Evolutionary conservation across 2,113 vertebrate genomes (phyloP), one percentile per base, ranked within the genome.

Genomic region (Lampris megalopsis): DNA sequence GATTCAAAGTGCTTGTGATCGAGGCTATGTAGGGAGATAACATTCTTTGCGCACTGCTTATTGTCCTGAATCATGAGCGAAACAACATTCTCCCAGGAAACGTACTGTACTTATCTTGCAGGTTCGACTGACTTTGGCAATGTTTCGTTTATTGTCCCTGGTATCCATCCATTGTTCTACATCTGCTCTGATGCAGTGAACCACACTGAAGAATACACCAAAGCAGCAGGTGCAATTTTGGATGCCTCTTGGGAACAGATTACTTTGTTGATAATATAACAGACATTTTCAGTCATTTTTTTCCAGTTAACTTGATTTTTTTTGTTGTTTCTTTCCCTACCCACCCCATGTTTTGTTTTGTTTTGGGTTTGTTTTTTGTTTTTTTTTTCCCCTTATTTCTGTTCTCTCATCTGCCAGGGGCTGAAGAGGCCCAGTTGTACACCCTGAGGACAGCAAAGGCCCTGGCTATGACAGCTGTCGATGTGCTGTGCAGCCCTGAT

Each of bases 101-200:
- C 80, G 71, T 71, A 0, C 83, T 52, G 68, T 71, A 35, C 68
- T 76, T 73, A 0, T 85, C 24, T 70, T 86, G 42, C 93, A 97
- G 96, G 95, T 77, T 96, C 96, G 77, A 97, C 96, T 0, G 96
- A 97, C 86, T 97, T 97, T 91, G 97, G 97, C 78, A 96, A 97
- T 73, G 94, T 96, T 40, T 95, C 94, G 3, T 95, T 91, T 92
- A 64, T 93, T 52, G 91, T 96, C 68, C 96, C 96, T 77, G 96
- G 95, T 9, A 93, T 97, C 89, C 96, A 97, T 85, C 94, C 96
- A 1, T 96, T 96, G 82, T 97, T 97, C 92, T 94, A 94, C 86
- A 96, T 97, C 88, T 91, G 95, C 53, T 94, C 96, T 1, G 81
- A 94, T 42, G 95, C 95, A 0, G 58, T 96, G 65, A 97, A 96